phyloP scores from a whole-genome alignment of 2,797 vertebrate species.

The Oryzias sinensis region DNA sequence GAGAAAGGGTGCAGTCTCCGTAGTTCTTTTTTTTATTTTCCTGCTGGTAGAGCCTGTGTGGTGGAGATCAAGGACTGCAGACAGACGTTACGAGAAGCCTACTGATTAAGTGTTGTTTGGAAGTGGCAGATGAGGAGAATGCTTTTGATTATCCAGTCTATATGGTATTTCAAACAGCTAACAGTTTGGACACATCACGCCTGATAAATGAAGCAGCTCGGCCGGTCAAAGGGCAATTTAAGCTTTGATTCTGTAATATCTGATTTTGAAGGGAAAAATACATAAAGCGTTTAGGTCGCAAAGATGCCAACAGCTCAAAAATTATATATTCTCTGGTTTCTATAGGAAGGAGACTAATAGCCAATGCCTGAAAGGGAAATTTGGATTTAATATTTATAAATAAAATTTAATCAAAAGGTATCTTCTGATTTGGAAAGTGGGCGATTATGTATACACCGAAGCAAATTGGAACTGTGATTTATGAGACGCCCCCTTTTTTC shows the following conservation, averaged over 20 bases:
- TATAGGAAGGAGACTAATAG: conserved; percentile 34
- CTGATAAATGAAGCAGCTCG: conserved; percentile 52
- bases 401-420: conserved; percentile 24
- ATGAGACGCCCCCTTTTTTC: conserved; percentile 20
- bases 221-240: conserved; percentile 63
- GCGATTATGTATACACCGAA: conserved; percentile 25
- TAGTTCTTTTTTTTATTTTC: conserved; percentile 34
- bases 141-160: conserved; percentile 66
- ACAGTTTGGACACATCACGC: conserved; percentile 34
- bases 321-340: conserved; percentile 10
- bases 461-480: conserved; percentile 41
- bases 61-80: conserved; percentile 56
- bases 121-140: conserved; percentile 50
- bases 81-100: conserved; percentile 39
- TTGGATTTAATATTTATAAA: conserved; percentile 31
- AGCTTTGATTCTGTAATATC: conserved; percentile 56
- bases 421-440: conserved; percentile 35
- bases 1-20: conserved; percentile 27
- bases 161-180: conserved; percentile 63
- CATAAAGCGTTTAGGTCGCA: conserved; percentile 48
- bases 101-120: conserved; percentile 60
- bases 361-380: conserved; percentile 32
- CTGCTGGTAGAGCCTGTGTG: conserved; percentile 38
- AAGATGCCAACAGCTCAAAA: conserved; percentile 18
- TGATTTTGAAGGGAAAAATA: conserved; percentile 66